These are phyloP conservation scores for Argya squamiceps DNA, from an alignment of 2,797 vertebrate genomes.

Conservation along the genomic window DNA sequence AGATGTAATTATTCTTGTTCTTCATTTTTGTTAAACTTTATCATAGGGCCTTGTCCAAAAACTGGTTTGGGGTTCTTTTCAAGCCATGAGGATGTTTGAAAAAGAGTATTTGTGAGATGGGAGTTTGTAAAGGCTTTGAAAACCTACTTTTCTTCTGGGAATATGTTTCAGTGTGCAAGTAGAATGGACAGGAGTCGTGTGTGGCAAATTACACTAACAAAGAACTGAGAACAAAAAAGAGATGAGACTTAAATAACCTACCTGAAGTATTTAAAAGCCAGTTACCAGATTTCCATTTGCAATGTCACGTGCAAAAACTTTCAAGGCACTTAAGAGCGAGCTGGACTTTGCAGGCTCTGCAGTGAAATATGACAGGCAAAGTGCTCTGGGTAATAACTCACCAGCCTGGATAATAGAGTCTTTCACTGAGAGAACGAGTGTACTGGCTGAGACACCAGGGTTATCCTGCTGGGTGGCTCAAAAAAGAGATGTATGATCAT, in stretches of 20 bases:
- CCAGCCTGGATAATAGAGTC: neutral
- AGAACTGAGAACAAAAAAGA: neutral
- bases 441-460: neutral
- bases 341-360: neutral
- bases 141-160: neutral
- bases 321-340: neutral
- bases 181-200: neutral
- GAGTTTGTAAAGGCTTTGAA: neutral
- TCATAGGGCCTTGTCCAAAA: neutral
- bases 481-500: neutral
- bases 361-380: neutral
- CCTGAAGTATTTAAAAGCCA: neutral
- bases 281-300: neutral
- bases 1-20: neutral
- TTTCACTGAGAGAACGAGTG: neutral
- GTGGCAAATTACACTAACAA: neutral
- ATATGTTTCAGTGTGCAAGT: neutral
- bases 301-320: neutral
- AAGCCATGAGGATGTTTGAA: neutral
- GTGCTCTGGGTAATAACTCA: neutral
- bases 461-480: neutral
- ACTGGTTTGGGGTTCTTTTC: neutral
- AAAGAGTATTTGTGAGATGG: neutral
- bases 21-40: neutral
- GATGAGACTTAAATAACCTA: neutral